Evolutionary conservation across 2,888 invertebrate genomes (phyloP).

Genomic region (Leucoma salicis): DNA sequence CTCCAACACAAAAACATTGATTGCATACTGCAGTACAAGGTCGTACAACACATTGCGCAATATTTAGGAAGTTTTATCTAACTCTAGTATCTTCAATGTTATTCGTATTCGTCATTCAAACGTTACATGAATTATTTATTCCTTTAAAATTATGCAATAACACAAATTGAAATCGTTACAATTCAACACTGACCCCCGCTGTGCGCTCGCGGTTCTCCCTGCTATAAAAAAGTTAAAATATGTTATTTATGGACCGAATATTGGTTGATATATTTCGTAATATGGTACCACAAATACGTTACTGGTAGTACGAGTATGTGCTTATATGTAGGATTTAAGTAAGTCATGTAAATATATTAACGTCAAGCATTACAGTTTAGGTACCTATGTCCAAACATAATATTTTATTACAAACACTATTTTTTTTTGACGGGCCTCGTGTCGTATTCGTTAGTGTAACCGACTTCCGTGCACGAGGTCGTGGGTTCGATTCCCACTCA

Average conservation of each 20-base stretch:
- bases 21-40: conserved; percentile 53
- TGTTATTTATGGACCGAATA: conserved; percentile 40
- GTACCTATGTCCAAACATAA: too few species aligned
- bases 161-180: conserved; percentile 70
- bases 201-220: conserved; percentile 43
- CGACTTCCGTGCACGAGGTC: too few species aligned
- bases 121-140: conserved; percentile 64
- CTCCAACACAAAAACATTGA: conserved; percentile 40
- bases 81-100: conserved; percentile 40
- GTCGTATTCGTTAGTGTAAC: too few species aligned
- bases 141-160: conserved; percentile 69
- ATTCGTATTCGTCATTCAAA: conserved; percentile 52
- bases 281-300: conserved; percentile 1
- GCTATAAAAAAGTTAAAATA: conserved; percentile 49
- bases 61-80: conserved; percentile 60
- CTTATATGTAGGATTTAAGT: conserved; percentile 16
- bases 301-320: conserved; percentile 1
- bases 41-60: conserved; percentile 45
- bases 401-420: too few species aligned
- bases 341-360: conserved; percentile 26
- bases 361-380: background rate
- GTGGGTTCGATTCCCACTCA: too few species aligned
- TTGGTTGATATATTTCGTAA: conserved; percentile 40
- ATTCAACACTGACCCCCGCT: conserved; percentile 58
- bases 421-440: too few species aligned